These are phyloP conservation scores for Leptodactylus fuscus DNA, from an alignment of 2,113 vertebrate genomes.

Conservation along the genomic window DNA sequence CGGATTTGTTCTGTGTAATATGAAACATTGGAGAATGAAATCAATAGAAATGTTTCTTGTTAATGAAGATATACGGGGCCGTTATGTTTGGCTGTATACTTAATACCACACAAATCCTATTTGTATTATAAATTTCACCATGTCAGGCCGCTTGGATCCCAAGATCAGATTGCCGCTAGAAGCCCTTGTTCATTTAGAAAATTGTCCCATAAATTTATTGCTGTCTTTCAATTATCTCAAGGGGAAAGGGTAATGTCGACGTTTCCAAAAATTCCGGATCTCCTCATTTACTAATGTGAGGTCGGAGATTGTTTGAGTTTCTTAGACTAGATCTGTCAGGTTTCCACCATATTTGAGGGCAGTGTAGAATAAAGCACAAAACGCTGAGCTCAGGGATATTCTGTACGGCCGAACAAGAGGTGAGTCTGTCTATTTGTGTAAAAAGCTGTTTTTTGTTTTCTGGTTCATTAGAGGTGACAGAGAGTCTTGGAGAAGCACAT, in stretches of 20 bases:
- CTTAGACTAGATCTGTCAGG: not conserved
- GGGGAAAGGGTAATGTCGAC: constrained; percentile 64
- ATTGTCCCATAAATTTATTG: constrained; percentile 72
- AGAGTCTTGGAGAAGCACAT: too few relatives aligned
- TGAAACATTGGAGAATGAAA: constrained; percentile 90
- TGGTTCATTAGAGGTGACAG: too few relatives aligned
- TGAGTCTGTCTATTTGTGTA: too few relatives aligned
- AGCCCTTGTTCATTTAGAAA: constrained; percentile 74
- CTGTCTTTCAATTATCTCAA: constrained; percentile 62
- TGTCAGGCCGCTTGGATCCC: constrained; percentile 73
- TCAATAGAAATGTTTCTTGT: constrained; percentile 93
- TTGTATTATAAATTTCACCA: constrained; percentile 78
- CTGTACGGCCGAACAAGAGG: too few relatives aligned
- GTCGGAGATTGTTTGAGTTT: not conserved
- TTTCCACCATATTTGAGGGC: not conserved
- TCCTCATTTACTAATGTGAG: constrained; percentile 33
- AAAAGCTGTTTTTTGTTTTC: too few relatives aligned
- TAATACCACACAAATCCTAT: constrained; percentile 80
- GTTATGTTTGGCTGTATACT: constrained; percentile 79
- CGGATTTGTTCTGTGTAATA: constrained; percentile 91
- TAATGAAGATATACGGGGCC: constrained; percentile 92
- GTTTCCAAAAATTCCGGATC: constrained; percentile 47
- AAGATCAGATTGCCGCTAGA: constrained; percentile 73
- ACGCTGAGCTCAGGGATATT: too few relatives aligned
- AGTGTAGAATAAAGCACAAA: not conserved